Conservation (phyloP, 2,797 vertebrate genomes). For the Argentina silus region DNA sequence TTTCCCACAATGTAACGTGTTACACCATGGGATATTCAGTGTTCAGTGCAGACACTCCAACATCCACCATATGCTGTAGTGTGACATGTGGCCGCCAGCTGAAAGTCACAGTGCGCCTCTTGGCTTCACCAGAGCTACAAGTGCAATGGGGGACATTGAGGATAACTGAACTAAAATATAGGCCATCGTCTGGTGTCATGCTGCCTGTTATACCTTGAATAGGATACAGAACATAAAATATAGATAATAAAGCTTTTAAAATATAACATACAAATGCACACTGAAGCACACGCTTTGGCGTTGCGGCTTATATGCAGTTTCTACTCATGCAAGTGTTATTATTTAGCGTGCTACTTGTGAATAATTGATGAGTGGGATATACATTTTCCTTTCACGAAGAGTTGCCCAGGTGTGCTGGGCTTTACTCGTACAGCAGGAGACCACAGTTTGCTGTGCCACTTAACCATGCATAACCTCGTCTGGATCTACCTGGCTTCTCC, state of each 20-base stretch:
- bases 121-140: background rate
- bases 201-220: too few relatives aligned
- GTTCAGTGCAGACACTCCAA: background rate
- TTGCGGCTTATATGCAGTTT: background rate
- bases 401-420: constrained; percentile 9
- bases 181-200: too few relatives aligned
- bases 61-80: background rate
- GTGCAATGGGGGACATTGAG: too few relatives aligned
- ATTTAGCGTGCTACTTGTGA: constrained; percentile 2
- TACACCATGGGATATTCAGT: background rate
- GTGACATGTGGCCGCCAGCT: background rate
- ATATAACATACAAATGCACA: too few relatives aligned
- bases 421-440: background rate
- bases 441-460: background rate
- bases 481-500: background rate
- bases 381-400: background rate
- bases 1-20: constrained; percentile 12
- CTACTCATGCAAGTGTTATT: background rate
- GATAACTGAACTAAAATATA: too few relatives aligned
- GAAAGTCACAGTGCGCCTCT: background rate
- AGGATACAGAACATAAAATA: too few relatives aligned
- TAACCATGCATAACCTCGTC: background rate
- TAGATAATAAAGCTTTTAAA: too few relatives aligned
- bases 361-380: constrained; percentile 10
- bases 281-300: background rate